Conservation (phyloP, 1,140 invertebrate genomes). For the Drosophila equinoxialis region DNA sequence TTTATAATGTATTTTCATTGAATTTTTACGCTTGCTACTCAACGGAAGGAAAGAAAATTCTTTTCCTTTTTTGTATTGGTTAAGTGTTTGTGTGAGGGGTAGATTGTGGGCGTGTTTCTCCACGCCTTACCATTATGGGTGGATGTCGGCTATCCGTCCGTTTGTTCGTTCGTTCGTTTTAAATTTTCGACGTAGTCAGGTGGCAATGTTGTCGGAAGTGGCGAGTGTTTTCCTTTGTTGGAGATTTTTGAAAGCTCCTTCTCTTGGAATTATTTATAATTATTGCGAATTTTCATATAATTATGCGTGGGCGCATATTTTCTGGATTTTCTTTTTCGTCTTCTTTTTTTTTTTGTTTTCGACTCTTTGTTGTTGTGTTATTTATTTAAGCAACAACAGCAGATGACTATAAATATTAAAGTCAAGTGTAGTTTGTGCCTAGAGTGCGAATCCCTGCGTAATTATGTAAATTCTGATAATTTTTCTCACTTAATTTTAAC, state of each 20-base stretch:
- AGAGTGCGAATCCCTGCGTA: conserved; percentile 62
- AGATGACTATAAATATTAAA: conserved; percentile 73
- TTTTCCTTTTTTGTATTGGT: conserved; percentile 33
- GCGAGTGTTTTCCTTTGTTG: conserved; percentile 54
- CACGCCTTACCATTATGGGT: conserved; percentile 19
- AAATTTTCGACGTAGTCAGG: conserved; percentile 37
- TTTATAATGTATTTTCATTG: conserved; percentile 44
- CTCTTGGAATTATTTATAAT: conserved; percentile 74
- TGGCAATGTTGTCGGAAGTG: conserved; percentile 67
- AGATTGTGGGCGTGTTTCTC: conserved; percentile 26
- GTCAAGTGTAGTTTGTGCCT: conserved; percentile 62
- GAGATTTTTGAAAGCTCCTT: conserved; percentile 45
- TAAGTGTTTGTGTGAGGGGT: conserved; percentile 42
- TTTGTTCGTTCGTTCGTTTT: conserved; percentile 1
- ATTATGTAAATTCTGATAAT: conserved; percentile 74
- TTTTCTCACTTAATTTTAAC: conserved; percentile 19
- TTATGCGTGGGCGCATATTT: conserved; percentile 73
- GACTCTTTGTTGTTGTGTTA: conserved; percentile 38
- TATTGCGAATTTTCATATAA: conserved; percentile 81
- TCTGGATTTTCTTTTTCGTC: not conserved
- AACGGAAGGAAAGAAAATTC: conserved; percentile 47
- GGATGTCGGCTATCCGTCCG: conserved; percentile 22
- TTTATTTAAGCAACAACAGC: conserved; percentile 65
- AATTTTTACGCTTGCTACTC: conserved; percentile 62
- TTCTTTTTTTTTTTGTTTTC: not conserved